Percentiles rank a stretch among this genome's conserved stretches.
These are phyloP conservation scores for Acrobasis repandana DNA, from an alignment of 2,888 invertebrate species.

Conservation along the genomic window DNA sequence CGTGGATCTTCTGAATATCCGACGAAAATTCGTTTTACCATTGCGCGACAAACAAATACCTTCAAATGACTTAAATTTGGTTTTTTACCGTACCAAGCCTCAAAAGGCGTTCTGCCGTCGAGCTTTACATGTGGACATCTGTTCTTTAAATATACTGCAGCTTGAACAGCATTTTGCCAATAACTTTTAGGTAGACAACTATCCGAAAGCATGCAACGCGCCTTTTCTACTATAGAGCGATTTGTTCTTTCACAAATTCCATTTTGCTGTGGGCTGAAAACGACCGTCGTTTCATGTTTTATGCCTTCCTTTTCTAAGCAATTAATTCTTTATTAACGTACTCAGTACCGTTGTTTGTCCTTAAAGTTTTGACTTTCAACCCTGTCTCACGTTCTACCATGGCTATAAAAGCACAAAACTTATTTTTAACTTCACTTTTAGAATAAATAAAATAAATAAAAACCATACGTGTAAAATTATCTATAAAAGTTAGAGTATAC, in stretches of 20 bases:
- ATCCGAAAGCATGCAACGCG: constrained; percentile 16
- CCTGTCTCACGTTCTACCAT: constrained; percentile 24
- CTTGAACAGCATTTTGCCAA: constrained; percentile 24
- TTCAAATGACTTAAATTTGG: constrained; percentile 21
- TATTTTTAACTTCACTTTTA: constrained; percentile 18
- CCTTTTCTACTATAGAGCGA: constrained; percentile 21
- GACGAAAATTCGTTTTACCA: too few relatives aligned
- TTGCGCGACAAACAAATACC: constrained; percentile 25
- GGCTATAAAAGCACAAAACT: constrained; percentile 20
- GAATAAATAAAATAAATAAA: constrained; percentile 19
- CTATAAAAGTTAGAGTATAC: constrained; percentile 21
- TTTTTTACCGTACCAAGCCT: constrained; percentile 23
- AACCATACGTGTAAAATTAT: constrained; percentile 16
- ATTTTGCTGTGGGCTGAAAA: constrained; percentile 21
- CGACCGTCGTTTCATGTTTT: constrained; percentile 14
- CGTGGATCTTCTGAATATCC: too few relatives aligned
- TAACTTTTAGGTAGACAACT: constrained; percentile 8
- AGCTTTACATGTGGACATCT: constrained; percentile 5
- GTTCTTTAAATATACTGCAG: constrained; percentile 25
- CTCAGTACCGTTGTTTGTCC: constrained; percentile 27
- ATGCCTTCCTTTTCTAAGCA: constrained; percentile 17
- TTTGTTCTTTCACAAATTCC: constrained; percentile 22
- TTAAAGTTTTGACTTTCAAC: constrained; percentile 13
- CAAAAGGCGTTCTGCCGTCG: constrained; percentile 6
- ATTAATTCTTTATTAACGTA: constrained; percentile 20